A percentile compares a stretch with the other conserved stretches of the same genome.
These are phyloP conservation scores for Dendrocincla tyrannina DNA, from an alignment of 2,797 vertebrate species.

Conservation along the genomic window DNA sequence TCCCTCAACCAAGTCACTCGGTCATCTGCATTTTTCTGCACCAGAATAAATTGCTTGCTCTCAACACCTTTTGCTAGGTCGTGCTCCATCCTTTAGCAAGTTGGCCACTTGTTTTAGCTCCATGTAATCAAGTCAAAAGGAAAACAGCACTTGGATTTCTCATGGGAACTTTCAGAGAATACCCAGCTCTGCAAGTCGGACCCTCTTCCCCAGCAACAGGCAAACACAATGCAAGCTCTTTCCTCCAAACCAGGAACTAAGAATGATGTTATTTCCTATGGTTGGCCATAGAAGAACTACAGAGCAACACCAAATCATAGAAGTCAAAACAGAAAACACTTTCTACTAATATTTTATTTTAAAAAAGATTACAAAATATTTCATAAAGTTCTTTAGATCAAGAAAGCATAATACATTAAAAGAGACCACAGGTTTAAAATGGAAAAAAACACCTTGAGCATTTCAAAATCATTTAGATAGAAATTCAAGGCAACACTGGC, in stretches of 20 bases:
- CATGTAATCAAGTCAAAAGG: neutral
- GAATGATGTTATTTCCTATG: conserved; percentile 10
- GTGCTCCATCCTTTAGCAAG: neutral
- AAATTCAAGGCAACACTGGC: conserved; percentile 6
- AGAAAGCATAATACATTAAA: neutral
- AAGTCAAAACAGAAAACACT: neutral
- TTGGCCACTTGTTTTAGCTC: neutral
- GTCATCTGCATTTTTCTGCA: neutral
- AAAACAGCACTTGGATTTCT: neutral
- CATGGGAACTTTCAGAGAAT: neutral
- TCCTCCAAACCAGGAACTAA: neutral
- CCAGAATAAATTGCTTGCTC: neutral
- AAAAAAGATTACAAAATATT: conserved; percentile 23
- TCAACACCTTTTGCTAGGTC: neutral
- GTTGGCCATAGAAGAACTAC: neutral
- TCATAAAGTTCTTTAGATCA: neutral
- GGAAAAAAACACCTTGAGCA: neutral
- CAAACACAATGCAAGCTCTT: neutral
- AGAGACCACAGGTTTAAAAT: conserved; percentile 1
- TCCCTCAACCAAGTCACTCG: neutral
- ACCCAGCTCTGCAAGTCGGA: neutral
- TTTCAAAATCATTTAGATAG: neutral
- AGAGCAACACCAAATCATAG: neutral
- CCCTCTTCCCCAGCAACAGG: neutral
- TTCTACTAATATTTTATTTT: conserved; percentile 45